Evolutionary conservation across 2,797 vertebrate genomes (phyloP).

Genomic region (Galaxias olidus): DNA sequence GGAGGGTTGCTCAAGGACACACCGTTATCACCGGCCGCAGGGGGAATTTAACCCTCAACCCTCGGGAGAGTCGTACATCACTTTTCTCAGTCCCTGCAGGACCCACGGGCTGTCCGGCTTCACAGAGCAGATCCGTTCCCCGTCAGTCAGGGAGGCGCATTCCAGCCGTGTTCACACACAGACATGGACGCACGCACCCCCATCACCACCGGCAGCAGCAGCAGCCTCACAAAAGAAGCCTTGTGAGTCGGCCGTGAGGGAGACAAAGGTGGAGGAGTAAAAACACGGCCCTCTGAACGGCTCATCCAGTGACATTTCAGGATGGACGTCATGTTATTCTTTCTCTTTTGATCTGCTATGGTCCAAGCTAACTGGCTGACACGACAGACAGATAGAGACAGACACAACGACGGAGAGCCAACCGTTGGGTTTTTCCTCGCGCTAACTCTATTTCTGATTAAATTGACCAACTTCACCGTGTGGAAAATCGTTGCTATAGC

Average conservation of each 20-base stretch:
- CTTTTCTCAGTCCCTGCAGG: slow-evolving; percentile 1
- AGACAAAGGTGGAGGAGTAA: slow-evolving; percentile 4
- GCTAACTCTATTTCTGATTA: no score
- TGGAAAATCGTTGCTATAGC: no score
- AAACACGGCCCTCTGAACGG: slow-evolving; percentile 24
- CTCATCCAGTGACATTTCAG: slow-evolving; percentile 25
- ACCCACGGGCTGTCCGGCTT: not conserved
- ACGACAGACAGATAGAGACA: not conserved
- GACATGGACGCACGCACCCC: slow-evolving; percentile 12
- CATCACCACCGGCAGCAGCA: slow-evolving; percentile 19
- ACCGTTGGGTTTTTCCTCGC: no score
- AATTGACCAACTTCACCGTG: no score
- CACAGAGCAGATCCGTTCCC: slow-evolving; percentile 20
- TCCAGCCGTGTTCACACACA: slow-evolving; percentile 18
- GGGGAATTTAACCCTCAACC: slow-evolving; percentile 18
- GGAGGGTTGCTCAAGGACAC: slow-evolving; percentile 40
- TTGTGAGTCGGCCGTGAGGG: slow-evolving; percentile 40
- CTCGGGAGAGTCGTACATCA: slow-evolving; percentile 18
- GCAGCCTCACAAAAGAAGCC: slow-evolving; percentile 27
- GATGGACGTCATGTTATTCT: slow-evolving; percentile 43
- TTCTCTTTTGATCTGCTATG: slow-evolving; percentile 11
- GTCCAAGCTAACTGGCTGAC: slow-evolving; percentile 1
- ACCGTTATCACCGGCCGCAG: slow-evolving; percentile 21
- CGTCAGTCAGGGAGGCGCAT: slow-evolving; percentile 14
- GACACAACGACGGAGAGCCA: not conserved